Percentiles rank a stretch among this genome's conserved stretches.
These are phyloP conservation scores for Oncopodura yosiiana DNA, from an alignment of 1,140 invertebrate species.

Conservation along the genomic window DNA sequence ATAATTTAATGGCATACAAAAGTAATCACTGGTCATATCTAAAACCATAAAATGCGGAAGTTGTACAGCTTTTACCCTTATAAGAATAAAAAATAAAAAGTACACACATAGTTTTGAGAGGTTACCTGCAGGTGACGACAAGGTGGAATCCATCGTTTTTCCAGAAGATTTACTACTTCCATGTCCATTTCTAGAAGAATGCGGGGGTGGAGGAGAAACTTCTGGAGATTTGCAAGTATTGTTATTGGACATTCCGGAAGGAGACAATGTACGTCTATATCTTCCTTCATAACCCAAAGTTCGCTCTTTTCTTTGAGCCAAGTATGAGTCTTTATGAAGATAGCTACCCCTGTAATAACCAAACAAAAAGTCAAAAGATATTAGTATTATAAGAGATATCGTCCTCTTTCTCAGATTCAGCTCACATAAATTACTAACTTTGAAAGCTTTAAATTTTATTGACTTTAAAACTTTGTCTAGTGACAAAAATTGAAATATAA, in stretches of 20 bases:
- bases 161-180: constrained; percentile 21
- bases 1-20: too few relatives aligned
- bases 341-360: constrained; percentile 49
- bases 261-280: constrained; percentile 63
- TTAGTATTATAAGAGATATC: too few relatives aligned
- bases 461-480: too few relatives aligned
- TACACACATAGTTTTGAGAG: background rate
- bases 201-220: constrained; percentile 9
- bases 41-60: too few relatives aligned
- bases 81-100: too few relatives aligned
- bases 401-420: too few relatives aligned
- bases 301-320: constrained; percentile 52
- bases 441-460: background rate
- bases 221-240: constrained; percentile 13
- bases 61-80: too few relatives aligned
- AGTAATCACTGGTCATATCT: too few relatives aligned
- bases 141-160: constrained; percentile 28
- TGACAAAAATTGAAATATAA: constrained; percentile 1
- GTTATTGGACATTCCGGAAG: constrained; percentile 52
- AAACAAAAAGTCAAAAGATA: constrained; percentile 8
- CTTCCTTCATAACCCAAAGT: constrained; percentile 60
- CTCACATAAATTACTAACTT: background rate
- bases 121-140: constrained; percentile 32
- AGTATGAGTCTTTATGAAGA: constrained; percentile 66
- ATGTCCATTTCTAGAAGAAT: too few relatives aligned